Base-by-base conservation (phyloP, 2,888 invertebrate species). In the Helicoverpa assulta region DNA sequence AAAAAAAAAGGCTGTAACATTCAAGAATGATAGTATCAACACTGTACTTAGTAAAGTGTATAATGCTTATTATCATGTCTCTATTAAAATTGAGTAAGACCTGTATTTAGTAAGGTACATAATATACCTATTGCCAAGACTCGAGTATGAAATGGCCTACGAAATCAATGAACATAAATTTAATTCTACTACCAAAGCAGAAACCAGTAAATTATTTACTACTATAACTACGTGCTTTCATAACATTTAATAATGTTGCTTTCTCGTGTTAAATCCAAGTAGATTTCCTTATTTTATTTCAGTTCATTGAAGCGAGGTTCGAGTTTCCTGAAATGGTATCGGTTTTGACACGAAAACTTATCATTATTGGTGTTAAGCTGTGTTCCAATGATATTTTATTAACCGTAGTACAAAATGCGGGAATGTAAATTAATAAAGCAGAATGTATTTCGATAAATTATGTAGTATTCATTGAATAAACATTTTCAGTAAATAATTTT, bases 281-380 rank as follows among this genome's bases (percentile, higher is more conserved):
- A n/a, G 40, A 61, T 74, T 67, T 74, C 37, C 21, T 52, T 68
- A 61, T 61, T 73, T 53, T 40, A 21, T 57, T 52, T 60, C 37
- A 10, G 26, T 51, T 60, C 26, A 47, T 14, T 52, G 12, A 6
- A 51, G 14, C 50, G 16, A 58, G n/a, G 12, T 19, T 50, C 14
- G 40, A 50, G 29, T 52, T 74, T 74, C 75, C 68, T 74, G 52
- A 33, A 74, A 74, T 33, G 7, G 33, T 68, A 57, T 29, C 53
- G 56, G 21, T 60, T 43, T 21, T 8, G 52, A 50, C 68, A 74
- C 68, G 57, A 67, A 6, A 73, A 74, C 8, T 53, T 40, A 74
- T 61, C 52, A 61, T 68, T 50, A 60, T 18, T 53, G n/a, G 29
- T 52, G n/a, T 40, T 51, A 54, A 54, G 50, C 47, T 5, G 5